A percentile compares a stretch with the other conserved stretches of the same genome.
Conservation (phyloP, 2,888 invertebrate species). For the Erebia ligea region DNA sequence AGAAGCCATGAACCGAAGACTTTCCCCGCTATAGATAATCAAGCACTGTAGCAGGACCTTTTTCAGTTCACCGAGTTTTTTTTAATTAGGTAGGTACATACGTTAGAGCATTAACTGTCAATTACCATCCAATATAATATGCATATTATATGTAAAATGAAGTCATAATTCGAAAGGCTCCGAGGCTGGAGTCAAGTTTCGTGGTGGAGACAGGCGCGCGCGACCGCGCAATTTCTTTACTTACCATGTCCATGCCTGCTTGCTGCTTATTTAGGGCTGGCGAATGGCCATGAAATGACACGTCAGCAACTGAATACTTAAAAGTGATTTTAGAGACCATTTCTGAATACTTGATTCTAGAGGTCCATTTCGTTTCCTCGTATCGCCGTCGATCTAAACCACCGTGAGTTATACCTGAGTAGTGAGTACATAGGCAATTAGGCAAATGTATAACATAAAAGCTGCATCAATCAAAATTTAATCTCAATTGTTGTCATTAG, state of each 20-base stretch:
- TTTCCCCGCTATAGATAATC: too few species aligned
- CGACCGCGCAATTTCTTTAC: conserved; percentile 69
- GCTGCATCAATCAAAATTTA: too few species aligned
- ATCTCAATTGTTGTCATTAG: too few species aligned
- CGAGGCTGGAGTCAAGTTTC: conserved; percentile 60
- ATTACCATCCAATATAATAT: conserved; percentile 28
- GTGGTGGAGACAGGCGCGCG: conserved; percentile 68
- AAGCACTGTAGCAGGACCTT: neutral
- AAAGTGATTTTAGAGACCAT: too few species aligned
- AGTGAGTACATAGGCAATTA: too few species aligned
- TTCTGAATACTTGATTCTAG: too few species aligned
- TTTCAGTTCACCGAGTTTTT: conserved; percentile 17
- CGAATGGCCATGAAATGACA: neutral
- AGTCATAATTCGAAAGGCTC: conserved; percentile 38
- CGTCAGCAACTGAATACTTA: too few species aligned
- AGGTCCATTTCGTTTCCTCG: too few species aligned
- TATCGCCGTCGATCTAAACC: too few species aligned
- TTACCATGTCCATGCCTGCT: conserved; percentile 37
- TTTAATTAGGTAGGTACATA: neutral
- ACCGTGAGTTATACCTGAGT: too few species aligned
- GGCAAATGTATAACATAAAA: too few species aligned
- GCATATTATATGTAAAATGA: conserved; percentile 23
- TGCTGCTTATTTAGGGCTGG: conserved; percentile 19
- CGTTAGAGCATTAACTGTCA: conserved; percentile 32
- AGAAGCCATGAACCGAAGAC: too few species aligned